These are phyloP conservation scores for Rhineura floridana DNA, from an alignment of 2,113 vertebrate species.

Conservation along the genomic window DNA sequence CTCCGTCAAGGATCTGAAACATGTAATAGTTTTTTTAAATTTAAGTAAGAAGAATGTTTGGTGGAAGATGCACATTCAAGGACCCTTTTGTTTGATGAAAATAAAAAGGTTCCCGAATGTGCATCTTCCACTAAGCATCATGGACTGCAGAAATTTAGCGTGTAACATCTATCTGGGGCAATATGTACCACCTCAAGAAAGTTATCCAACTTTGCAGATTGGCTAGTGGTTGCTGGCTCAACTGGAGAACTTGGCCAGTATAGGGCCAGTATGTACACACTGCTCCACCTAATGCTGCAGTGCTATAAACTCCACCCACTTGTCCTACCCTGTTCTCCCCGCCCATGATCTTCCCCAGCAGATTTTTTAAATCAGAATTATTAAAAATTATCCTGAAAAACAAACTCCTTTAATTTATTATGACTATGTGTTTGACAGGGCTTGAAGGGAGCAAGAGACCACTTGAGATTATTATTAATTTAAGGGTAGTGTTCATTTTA, in stretches of 20 bases:
- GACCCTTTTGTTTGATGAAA: background rate
- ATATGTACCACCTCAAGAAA: background rate
- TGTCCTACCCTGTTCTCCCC: too few relatives aligned
- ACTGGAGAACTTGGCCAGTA: background rate
- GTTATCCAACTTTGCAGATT: background rate
- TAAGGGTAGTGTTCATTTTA: background rate
- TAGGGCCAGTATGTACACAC: background rate
- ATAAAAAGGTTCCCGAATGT: too few relatives aligned
- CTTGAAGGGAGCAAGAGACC: too few relatives aligned
- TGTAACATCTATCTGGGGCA: background rate
- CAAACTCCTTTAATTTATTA: too few relatives aligned
- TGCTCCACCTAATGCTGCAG: too few relatives aligned
- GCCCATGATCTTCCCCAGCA: too few relatives aligned
- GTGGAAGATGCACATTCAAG: background rate
- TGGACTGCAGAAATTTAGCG: background rate
- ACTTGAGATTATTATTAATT: too few relatives aligned
- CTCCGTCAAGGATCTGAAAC: conserved; percentile 2
- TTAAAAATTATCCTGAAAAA: too few relatives aligned
- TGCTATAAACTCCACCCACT: too few relatives aligned
- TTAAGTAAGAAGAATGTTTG: background rate
- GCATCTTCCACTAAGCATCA: too few relatives aligned
- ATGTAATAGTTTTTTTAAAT: background rate
- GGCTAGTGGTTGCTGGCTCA: background rate
- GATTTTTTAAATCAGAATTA: too few relatives aligned
- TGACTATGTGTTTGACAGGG: too few relatives aligned